These are phyloP conservation scores for Pipa parva DNA, from an alignment of 2,113 vertebrate genomes.

Conservation along the genomic window DNA sequence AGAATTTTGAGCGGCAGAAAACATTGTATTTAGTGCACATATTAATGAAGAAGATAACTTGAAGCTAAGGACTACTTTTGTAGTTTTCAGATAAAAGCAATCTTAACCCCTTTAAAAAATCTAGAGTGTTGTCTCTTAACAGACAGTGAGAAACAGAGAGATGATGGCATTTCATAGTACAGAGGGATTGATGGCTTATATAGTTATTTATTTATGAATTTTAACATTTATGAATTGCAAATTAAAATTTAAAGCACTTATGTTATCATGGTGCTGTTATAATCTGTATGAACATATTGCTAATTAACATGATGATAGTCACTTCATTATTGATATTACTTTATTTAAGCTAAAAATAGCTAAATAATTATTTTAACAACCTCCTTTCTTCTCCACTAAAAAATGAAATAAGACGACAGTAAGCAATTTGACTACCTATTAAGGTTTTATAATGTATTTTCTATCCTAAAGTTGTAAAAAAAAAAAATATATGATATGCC, in stretches of 20 bases:
- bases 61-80: no score
- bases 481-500: conserved; percentile 34
- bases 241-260: neutral
- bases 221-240: neutral
- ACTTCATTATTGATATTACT: conserved; percentile 3
- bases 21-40: no score
- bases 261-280: neutral
- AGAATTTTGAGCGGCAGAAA: no score
- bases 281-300: conserved; percentile 12
- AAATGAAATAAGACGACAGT: conserved; percentile 26
- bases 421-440: conserved; percentile 27
- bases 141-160: no score
- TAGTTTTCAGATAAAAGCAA: no score
- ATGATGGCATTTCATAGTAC: no score
- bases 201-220: neutral
- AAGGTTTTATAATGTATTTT: conserved; percentile 25
- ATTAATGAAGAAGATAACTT: no score
- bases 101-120: no score
- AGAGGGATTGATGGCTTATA: no score
- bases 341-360: conserved; percentile 21
- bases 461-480: conserved; percentile 26
- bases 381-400: conserved; percentile 22
- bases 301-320: conserved; percentile 16
- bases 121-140: no score
- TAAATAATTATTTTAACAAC: conserved; percentile 10